Evolutionary conservation across 2,797 vertebrate genomes (phyloP).

Genomic region (Chrosomus eos): DNA sequence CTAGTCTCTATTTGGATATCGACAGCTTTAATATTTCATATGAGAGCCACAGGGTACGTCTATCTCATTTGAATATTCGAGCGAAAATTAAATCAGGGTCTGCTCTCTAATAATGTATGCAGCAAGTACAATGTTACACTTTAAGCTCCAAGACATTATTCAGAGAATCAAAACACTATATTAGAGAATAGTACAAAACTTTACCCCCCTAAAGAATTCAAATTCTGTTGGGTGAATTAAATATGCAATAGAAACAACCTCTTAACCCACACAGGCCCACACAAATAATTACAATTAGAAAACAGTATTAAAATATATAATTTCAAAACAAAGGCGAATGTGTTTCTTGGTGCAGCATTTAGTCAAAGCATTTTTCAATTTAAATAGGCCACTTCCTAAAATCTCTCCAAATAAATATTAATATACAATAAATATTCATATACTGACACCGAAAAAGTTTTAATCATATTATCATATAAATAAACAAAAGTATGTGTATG

Average conservation of each 20-base stretch:
- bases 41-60: conserved; percentile 73
- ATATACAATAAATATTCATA: background rate
- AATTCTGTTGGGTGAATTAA: background rate
- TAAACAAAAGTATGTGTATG: no score
- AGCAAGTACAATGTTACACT: conserved; percentile 12
- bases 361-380: background rate
- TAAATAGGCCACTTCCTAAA: background rate
- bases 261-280: conserved; percentile 22
- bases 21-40: conserved; percentile 80
- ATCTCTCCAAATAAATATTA: background rate
- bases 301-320: background rate
- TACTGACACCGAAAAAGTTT: background rate
- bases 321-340: background rate
- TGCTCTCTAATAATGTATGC: conserved; percentile 69
- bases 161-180: conserved; percentile 1
- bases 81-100: conserved; percentile 62
- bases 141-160: conserved; percentile 40
- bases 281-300: conserved; percentile 28
- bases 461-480: no score
- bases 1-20: conserved; percentile 45
- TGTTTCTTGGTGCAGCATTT: background rate
- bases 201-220: background rate
- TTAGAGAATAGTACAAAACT: conserved; percentile 4
- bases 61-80: conserved; percentile 72
- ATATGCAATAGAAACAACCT: conserved; percentile 22